These are phyloP conservation scores for Thryonomys swinderianus DNA, from an alignment of 2,113 vertebrate species.

Conservation along the genomic window DNA sequence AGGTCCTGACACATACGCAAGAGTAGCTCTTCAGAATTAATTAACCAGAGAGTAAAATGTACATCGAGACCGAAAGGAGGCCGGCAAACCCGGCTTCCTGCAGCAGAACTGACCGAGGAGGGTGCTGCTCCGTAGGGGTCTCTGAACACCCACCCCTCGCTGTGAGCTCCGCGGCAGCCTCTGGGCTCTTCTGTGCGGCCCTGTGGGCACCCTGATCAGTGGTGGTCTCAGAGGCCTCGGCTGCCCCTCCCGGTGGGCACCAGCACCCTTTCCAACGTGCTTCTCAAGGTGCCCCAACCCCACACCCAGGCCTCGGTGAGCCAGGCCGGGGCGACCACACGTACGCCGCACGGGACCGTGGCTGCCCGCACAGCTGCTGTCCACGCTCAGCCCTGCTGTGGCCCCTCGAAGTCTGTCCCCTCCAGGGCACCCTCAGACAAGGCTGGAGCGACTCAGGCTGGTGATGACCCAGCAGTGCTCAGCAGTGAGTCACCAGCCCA, in stretches of 20 bases:
- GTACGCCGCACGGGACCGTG: too few species aligned
- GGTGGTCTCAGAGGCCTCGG: neutral
- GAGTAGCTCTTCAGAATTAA: neutral
- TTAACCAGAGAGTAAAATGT: neutral
- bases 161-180: accelerated
- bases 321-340: too few species aligned
- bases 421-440: neutral
- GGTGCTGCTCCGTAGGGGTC: accelerated
- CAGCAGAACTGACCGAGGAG: neutral
- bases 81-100: neutral
- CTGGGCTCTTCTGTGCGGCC: accelerated
- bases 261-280: too few species aligned
- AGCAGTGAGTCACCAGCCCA: neutral
- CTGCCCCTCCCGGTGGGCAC: too few species aligned
- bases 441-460: neutral
- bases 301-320: too few species aligned
- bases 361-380: accelerated
- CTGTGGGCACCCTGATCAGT: accelerated
- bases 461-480: neutral
- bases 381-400: neutral
- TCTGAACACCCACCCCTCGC: accelerated
- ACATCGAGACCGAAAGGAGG: neutral
- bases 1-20: neutral
- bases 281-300: too few species aligned
- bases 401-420: neutral